phyloP scores from a whole-genome alignment of 2,113 vertebrate genomes.

The Microcebus griseorufus region DNA sequence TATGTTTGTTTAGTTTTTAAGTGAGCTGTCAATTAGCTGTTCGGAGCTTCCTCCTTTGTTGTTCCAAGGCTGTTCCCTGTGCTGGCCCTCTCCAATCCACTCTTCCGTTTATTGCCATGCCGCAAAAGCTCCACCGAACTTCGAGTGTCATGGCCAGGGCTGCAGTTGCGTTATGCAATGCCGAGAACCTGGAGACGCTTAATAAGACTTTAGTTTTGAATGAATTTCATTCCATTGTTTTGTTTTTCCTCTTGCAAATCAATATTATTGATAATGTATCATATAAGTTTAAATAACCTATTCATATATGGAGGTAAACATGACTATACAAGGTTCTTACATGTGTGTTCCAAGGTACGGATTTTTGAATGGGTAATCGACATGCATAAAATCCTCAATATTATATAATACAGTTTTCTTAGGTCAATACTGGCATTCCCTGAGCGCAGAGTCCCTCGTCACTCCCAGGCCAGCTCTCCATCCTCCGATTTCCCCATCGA shows the following conservation, averaged over 20 bases:
- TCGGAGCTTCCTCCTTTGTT: accelerated
- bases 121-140: accelerated
- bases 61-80: accelerated
- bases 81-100: accelerated
- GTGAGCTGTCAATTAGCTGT: neutral
- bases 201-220: accelerated
- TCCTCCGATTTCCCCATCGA: accelerated
- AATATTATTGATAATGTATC: neutral
- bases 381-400: neutral
- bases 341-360: neutral
- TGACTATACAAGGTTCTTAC: accelerated
- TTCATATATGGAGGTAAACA: neutral
- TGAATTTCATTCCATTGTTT: neutral
- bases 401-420: no score
- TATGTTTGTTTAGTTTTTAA: neutral
- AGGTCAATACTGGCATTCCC: accelerated
- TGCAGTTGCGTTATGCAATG: accelerated
- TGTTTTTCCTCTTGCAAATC: neutral
- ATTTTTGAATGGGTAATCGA: neutral
- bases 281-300: neutral
- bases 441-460: neutral
- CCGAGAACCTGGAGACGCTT: no score
- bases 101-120: neutral
- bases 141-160: neutral
- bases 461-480: neutral